Evolutionary conservation across 2,888 invertebrate species (phyloP), one percentile per base, ranked within the genome.

Genomic region (Busseola fusca): DNA sequence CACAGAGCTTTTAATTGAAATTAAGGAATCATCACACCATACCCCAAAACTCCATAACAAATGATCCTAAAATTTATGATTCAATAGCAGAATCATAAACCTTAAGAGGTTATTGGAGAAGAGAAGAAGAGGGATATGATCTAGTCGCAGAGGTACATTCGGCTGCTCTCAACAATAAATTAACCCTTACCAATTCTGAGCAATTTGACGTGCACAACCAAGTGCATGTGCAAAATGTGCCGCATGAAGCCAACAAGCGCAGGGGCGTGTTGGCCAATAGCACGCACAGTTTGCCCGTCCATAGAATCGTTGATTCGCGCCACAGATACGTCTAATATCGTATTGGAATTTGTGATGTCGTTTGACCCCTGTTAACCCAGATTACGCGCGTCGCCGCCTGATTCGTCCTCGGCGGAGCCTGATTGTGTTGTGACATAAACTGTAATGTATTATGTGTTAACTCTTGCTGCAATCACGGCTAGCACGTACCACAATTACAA

Each of bases 361-460:
- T 96, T 97, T 97, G 97, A 97, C 97, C 97, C 96, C 97, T 96
- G 96, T 97, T 97, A 97, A 97, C 97, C 97, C 96, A 97, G 97
- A 97, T 97, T 97, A 97, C 96, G 95, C 93, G 94, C 92, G 95
- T 94, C 95, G 94, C 92, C 95, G 94, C 95, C 95, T 95, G 95
- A 96, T 95, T 96, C 96, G 95, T 95, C 95, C 95, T 93, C 94
- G 90, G 84, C 83, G 90, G 91, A 89, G 93, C 93, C 93, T 95
- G 95, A 95, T 95, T 95, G 95, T 95, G 94, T 95, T 95, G 95
- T 95, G 95, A 95, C 95, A 95, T 93, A 95, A 95, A 95, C 95
- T 94, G 95, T 95, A 95, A 95, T 95, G 95, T 95, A 95, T 95
- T 95, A 95, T 93, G 95, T 95, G 95, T 95, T 95, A 95, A 95